Evolutionary conservation across 64 coral and sea anemone species (phyloP), one percentile per base, ranked within the genome.

Genomic region (Porites lutea): DNA sequence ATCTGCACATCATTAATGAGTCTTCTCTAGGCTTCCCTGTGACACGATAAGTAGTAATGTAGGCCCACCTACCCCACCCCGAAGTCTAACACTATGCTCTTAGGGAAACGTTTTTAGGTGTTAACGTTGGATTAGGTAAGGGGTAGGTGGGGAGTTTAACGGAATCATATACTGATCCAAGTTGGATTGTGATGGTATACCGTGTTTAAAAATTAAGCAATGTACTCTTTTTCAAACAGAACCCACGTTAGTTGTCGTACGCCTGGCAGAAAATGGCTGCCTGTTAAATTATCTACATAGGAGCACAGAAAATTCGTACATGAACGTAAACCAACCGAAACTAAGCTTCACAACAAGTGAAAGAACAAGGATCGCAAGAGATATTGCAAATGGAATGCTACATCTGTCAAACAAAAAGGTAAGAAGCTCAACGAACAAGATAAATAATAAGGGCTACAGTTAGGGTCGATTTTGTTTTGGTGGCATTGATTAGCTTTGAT

Each of bases 401-500:
- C 78, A 81, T n/a, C 55, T 81, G 5, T 59, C 78, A 20, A 62
- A 5, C 23, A 81, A 81, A 63, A 55, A 59, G 78, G 78, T 81
- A 63, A 71, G 12, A 54, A 8, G 48, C 50, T n/a, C 51, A 6
- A 53, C 74, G 18, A 9, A 2, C 6, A 73, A 73, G 4, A 45
- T 37, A 37, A 65, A 19, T 14, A 18, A 19, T 37, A 37, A 37
- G 27, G 27, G 27, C 27, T 37, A 37, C 27, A 37, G 27, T 37
- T 37, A 37, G 27, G 27, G 27, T 37, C 27, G 27, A 37, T 37
- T 37, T 37, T 37, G 27, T 37, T 59, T 59, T 13, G 13, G 58
- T 59, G 7, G 62, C 62, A 16, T 18, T 65, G 4, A 23, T 71
- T 27, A 20, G 27, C 27, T 37, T 37, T 37, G 27, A 37, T 37